phyloP scores from a whole-genome alignment of 2,797 vertebrate genomes.

The Dermochelys coriacea region DNA sequence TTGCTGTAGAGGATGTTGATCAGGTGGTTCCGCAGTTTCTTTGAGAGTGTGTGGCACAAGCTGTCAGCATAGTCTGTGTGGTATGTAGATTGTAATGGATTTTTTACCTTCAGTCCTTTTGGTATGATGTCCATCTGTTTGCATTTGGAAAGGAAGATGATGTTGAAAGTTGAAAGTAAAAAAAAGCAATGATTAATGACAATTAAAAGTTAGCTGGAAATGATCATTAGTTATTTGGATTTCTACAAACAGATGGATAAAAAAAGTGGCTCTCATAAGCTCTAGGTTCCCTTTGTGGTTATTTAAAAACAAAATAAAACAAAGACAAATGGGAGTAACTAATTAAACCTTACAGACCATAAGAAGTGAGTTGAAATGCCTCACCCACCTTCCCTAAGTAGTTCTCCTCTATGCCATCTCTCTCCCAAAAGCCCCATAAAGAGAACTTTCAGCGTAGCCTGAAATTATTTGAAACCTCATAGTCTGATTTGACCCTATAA shows the following conservation, averaged over 20 bases:
- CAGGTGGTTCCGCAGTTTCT: too few species aligned
- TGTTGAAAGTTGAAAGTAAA: neutral
- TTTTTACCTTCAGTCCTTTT: too few species aligned
- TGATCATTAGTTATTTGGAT: neutral
- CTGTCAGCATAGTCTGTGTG: too few species aligned
- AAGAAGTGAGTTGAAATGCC: neutral
- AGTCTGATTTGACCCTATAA: neutral
- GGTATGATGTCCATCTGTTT: too few species aligned
- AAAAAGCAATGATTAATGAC: neutral
- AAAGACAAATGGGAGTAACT: neutral
- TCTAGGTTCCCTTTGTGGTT: neutral
- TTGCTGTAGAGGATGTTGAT: too few species aligned
- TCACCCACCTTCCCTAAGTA: neutral
- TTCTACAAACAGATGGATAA: neutral
- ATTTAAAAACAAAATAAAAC: neutral
- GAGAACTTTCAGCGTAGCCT: neutral
- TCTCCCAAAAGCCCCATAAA: neutral
- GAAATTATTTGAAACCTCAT: neutral
- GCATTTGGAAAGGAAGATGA: too few species aligned
- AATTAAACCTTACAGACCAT: neutral
- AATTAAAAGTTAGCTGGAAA: neutral
- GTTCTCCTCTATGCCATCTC: neutral
- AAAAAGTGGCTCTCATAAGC: neutral
- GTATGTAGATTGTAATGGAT: too few species aligned
- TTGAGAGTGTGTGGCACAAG: too few species aligned